These are phyloP conservation scores for Psittacula echo DNA, from an alignment of 2,797 vertebrate species.

Conservation along the genomic window DNA sequence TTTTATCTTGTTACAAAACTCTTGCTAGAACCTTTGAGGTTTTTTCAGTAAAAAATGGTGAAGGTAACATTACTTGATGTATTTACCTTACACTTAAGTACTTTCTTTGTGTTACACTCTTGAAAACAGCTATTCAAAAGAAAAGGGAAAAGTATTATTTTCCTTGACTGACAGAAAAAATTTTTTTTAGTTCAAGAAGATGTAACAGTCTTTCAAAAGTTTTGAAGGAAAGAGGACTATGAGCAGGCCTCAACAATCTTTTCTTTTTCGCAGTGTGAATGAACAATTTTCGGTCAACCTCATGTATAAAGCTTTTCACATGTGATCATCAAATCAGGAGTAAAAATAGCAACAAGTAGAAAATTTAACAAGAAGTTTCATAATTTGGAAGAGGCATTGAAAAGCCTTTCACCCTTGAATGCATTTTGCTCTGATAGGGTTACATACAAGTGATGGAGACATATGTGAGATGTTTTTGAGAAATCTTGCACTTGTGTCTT, in stretches of 20 bases:
- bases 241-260: neutral
- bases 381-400: neutral
- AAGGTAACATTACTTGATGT: neutral
- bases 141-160: neutral
- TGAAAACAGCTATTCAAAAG: neutral
- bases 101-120: neutral
- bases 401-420: neutral
- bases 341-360: neutral
- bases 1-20: neutral
- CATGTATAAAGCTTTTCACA: neutral
- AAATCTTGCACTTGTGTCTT: neutral
- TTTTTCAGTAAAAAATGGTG: neutral
- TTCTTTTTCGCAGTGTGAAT: neutral
- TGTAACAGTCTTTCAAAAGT: neutral
- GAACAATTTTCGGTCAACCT: neutral
- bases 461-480: neutral
- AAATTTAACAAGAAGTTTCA: neutral
- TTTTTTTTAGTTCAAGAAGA: neutral
- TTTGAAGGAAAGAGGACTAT: neutral
- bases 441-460: neutral
- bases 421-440: neutral
- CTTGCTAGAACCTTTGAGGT: neutral
- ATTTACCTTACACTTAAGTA: neutral
- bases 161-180: neutral
- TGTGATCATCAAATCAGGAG: neutral